Base-by-base conservation (phyloP, 2,888 invertebrate genomes). In the Melanostoma scalare region DNA sequence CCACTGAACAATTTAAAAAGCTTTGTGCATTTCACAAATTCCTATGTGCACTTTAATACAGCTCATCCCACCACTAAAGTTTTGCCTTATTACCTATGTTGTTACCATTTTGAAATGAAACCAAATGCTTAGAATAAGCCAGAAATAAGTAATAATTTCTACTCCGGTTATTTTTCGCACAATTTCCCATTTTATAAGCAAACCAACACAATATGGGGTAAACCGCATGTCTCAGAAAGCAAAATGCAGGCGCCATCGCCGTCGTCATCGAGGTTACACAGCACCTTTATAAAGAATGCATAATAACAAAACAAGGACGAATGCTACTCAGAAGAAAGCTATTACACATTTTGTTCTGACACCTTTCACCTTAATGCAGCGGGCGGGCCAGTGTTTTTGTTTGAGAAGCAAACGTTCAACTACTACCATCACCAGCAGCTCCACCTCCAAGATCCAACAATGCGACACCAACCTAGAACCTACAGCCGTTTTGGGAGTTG, bases 81-180 rank as follows among this genome's bases (percentile, higher is more conserved):
- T 9, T 3, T 9, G n/a, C 8, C 50, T 44, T 50, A n/a, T 48
- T 38, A 44, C 58, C 33, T 8, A 10, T n/a, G 20, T 56, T 48
- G 56, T 40, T 67, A 52, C 33, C 48, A 55, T 52, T 68, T 75
- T 68, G 68, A 46, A 60, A 68, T 63, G 52, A 38, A 58, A 42
- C 44, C 44, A 44, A 65, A 65, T 38, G 48, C 52, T 46, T 60
- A 20, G 50, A 60, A 58, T 65, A 56, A 63, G 42, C 56, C 35
- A 44, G 63, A 53, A 77, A 72, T 73, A 68, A 78, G 73, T 78
- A 72, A 78, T 78, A 78, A 72, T 78, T 78, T 67, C 67, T 48
- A 48, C 78, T 61, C 72, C 6, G 33, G 53, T 30, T 72, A 72
- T 40, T 72, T 73, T 67, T 78, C 78, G 67, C 72, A 78, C 72